Conservation (phyloP, 1,140 invertebrate species). For the fruit fly (Drosophila melanogaster) region DNA sequence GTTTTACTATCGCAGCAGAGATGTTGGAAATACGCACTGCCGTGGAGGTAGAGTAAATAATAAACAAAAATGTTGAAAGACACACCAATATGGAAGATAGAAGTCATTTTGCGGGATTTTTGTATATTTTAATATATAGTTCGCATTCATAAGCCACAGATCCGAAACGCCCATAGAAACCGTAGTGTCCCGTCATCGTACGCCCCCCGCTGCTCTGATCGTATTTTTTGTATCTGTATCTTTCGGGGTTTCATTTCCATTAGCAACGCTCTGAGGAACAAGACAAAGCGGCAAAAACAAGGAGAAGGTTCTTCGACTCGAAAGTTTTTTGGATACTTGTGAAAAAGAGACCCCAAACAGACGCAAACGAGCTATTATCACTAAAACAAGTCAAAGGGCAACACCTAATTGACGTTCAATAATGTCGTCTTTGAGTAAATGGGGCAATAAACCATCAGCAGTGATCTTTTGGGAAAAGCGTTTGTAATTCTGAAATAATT, state of each 20-base stretch:
- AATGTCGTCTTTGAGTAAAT: slow-evolving; percentile 4
- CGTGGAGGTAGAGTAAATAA: slow-evolving; percentile 1
- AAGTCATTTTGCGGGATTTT: not conserved
- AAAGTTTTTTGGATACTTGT: slow-evolving; percentile 36
- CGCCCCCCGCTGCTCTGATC: slow-evolving; percentile 18
- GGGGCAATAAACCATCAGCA: too few relatives aligned
- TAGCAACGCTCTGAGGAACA: slow-evolving; percentile 31
- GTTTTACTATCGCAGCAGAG: slow-evolving; percentile 12
- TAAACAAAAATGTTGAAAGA: not conserved
- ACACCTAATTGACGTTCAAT: slow-evolving; percentile 76
- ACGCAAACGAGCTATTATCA: slow-evolving; percentile 28
- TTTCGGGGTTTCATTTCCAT: slow-evolving; percentile 39
- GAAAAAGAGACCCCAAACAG: slow-evolving; percentile 35
- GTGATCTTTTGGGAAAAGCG: not conserved
- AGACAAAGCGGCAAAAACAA: not conserved
- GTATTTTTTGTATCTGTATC: slow-evolving; percentile 4
- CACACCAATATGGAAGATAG: too few relatives aligned
- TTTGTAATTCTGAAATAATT: not conserved
- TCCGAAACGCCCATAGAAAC: too few relatives aligned
- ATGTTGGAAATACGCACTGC: slow-evolving; percentile 21
- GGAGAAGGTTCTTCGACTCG: not conserved
- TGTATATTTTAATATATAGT: not conserved
- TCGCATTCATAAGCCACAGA: too few relatives aligned
- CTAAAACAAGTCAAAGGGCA: slow-evolving; percentile 44
- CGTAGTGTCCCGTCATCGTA: not conserved